phyloP scores from a whole-genome alignment of 2,888 invertebrate genomes.

The Halictus ligatus region DNA sequence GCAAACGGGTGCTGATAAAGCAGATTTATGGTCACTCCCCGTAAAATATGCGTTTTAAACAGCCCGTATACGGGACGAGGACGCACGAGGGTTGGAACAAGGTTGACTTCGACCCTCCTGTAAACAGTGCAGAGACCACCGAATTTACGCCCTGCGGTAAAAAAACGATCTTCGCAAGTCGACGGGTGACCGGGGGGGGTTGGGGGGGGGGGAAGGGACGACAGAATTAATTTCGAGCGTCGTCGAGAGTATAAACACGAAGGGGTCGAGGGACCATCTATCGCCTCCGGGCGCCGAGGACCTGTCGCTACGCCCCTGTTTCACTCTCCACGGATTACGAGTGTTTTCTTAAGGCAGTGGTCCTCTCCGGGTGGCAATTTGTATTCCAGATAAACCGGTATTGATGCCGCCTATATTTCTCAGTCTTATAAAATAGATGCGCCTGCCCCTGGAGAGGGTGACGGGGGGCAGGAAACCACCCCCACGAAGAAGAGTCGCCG shows the following conservation, averaged over 20 bases:
- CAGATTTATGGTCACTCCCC: slow-evolving; percentile 16
- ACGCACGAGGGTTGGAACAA: slow-evolving; percentile 11
- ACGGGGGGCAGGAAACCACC: slow-evolving; percentile 50
- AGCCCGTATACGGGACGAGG: slow-evolving; percentile 14
- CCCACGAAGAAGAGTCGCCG: slow-evolving; percentile 19
- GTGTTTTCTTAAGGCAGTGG: slow-evolving; percentile 77
- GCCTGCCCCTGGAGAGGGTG: slow-evolving; percentile 65
- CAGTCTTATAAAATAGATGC: slow-evolving; percentile 80
- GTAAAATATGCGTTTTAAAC: slow-evolving; percentile 21
- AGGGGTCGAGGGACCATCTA: slow-evolving; percentile 40
- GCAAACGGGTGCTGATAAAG: slow-evolving; percentile 15
- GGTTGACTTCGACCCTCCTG: slow-evolving; percentile 2
- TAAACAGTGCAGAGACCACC: slow-evolving; percentile 17
- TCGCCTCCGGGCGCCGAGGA: slow-evolving; percentile 61
- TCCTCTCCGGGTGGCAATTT: slow-evolving; percentile 73
- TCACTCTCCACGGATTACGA: slow-evolving; percentile 77
- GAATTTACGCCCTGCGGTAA: slow-evolving; percentile 17
- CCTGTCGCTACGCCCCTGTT: slow-evolving; percentile 72
- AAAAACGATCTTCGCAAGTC: slow-evolving; percentile 10
- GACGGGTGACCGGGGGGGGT: slow-evolving; percentile 18
- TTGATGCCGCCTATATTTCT: slow-evolving; percentile 82
- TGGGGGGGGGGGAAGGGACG: slow-evolving; percentile 25
- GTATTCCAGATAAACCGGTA: slow-evolving; percentile 82
- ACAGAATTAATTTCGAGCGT: slow-evolving; percentile 70
- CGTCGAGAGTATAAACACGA: slow-evolving; percentile 56